Base-by-base conservation (phyloP, 2,113 vertebrate species). In the Eptesicus fuscus region DNA sequence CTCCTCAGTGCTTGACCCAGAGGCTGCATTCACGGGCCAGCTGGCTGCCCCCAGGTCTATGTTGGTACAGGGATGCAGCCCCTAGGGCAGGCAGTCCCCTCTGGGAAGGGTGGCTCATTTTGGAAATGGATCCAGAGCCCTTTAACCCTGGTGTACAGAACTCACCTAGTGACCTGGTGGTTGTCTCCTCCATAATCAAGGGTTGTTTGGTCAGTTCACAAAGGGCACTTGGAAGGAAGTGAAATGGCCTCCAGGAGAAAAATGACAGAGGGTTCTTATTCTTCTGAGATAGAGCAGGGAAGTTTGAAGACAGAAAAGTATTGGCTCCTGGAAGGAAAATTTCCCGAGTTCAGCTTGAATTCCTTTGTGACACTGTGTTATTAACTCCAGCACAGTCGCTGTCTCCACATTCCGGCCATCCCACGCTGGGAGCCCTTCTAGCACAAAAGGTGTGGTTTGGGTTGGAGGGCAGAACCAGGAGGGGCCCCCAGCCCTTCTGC, bases 301-400 rank as follows among this genome's bases (percentile, higher is more conserved):
- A 82, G 47, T 93, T 91, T 93, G 90, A 88, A 90, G 92, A 93
- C 83, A 83, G 67, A 83, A 82, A 77, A 73, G 47, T 67, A 49
- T 76, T 93, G 79, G 37, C 80, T 93, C 73, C 77, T 53, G 63
- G 69, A 78, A 61, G 82, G 90, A 96, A 56, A 77, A 84, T 91
- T 91, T 91, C 42, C 93, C 51, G 87, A 95, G 89, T 96, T 88
- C 71, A 95, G 73, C 92, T 96, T 61, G 97, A 93, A 97, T 97
- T 97, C 97, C 90, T 96, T 97, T 97, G 97, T 97, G 97, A 97
- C 97, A 97, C 94, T 95, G 92, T 97, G 56, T 97, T 97, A 97
- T 97, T 97, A 97, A 95, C 96, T 96, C 78, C 76, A 67, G 69
- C 6, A 35, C 82, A 79, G 94, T 61, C 44, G 69, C 25, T 32